Conservation (phyloP, 2,797 vertebrate genomes). For the Enteromius radiatus region DNA sequence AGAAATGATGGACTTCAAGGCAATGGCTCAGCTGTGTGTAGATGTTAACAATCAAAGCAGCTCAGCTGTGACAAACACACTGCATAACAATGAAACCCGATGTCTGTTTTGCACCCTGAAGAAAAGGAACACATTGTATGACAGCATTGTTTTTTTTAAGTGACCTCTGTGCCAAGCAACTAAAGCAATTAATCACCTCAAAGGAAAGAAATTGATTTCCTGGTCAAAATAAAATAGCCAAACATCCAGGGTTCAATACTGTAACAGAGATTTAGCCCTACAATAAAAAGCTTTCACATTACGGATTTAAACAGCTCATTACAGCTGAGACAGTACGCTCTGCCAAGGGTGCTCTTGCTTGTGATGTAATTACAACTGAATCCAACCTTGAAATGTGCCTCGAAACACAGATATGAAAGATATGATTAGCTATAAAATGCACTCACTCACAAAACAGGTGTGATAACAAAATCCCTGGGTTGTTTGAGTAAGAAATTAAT, state of each 20-base stretch:
- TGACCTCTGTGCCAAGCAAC: constrained; percentile 8
- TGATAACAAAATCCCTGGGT: neutral
- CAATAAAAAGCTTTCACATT: constrained; percentile 39
- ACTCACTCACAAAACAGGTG: neutral
- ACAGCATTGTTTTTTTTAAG: neutral
- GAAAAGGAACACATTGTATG: constrained; percentile 7
- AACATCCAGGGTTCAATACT: neutral
- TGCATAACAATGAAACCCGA: constrained; percentile 14
- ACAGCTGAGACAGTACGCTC: neutral
- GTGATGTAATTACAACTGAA: constrained; percentile 62
- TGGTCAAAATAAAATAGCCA: constrained; percentile 12
- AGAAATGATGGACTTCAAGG: constrained; percentile 58
- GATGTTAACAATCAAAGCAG: constrained; percentile 20
- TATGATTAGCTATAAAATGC: constrained; percentile 10
- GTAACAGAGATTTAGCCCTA: neutral
- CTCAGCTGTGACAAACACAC: constrained; percentile 32
- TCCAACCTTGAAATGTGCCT: constrained; percentile 62
- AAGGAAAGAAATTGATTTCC: constrained; percentile 10
- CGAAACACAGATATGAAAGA: constrained; percentile 31
- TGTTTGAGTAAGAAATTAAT: neutral
- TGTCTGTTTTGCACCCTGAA: constrained; percentile 19
- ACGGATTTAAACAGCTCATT: constrained; percentile 27
- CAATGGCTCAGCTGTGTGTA: constrained; percentile 35
- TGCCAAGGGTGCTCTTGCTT: constrained; percentile 26
- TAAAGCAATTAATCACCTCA: constrained; percentile 2